phyloP scores from a whole-genome alignment of 2,113 vertebrate genomes.

The Oncorhynchus gorbuscha region DNA sequence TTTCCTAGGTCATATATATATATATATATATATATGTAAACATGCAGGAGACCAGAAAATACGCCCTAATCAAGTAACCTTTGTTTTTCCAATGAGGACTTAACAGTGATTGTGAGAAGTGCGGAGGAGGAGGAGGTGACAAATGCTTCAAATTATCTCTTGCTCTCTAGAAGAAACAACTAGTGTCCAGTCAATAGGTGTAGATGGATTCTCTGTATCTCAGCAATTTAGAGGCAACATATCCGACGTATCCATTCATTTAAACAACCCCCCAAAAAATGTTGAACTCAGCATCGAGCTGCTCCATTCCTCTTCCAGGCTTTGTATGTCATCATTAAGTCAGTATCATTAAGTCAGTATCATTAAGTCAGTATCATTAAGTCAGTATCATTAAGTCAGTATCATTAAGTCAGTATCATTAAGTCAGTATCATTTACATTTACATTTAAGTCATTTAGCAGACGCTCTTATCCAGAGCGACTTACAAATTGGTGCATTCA shows the following conservation, averaged over 20 bases:
- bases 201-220: constrained; percentile 31
- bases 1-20: too few species aligned
- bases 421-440: too few species aligned
- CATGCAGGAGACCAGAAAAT: not conserved
- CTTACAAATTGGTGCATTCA: too few species aligned
- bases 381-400: too few species aligned
- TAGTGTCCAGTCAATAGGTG: constrained; percentile 19
- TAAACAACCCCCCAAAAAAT: not conserved
- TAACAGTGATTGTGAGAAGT: not conserved
- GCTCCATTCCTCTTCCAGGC: not conserved
- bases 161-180: constrained; percentile 20
- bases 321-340: constrained; percentile 10
- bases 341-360: too few species aligned
- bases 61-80: too few species aligned
- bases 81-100: not conserved
- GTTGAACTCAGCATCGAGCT: constrained; percentile 3
- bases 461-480: too few species aligned
- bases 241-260: constrained; percentile 39
- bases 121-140: constrained; percentile 10
- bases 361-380: too few species aligned
- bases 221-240: constrained; percentile 35
- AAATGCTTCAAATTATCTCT: not conserved
- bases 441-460: too few species aligned
- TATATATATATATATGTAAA: not conserved
- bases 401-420: too few species aligned